These are phyloP conservation scores for Psophia crepitans DNA, from an alignment of 2,113 vertebrate genomes.

Conservation along the genomic window DNA sequence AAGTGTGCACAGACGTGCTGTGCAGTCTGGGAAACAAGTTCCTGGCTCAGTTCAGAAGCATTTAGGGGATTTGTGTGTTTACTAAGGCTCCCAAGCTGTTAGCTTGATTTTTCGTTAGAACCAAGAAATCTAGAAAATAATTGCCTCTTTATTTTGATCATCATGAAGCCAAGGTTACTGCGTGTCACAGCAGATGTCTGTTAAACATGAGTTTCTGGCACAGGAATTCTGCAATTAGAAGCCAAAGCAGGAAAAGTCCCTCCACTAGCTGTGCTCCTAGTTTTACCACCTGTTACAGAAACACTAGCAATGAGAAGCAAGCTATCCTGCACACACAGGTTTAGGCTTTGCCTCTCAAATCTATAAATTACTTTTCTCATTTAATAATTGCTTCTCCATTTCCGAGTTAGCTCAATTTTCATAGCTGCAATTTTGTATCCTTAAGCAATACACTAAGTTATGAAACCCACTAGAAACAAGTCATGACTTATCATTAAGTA, in stretches of 20 bases:
- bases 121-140: neutral
- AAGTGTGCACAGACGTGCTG: neutral
- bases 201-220: neutral
- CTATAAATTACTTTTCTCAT: neutral
- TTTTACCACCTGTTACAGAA: neutral
- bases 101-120: neutral
- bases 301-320: neutral
- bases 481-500: neutral
- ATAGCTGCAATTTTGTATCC: neutral
- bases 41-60: neutral
- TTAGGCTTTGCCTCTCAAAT: neutral
- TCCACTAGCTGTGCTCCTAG: neutral
- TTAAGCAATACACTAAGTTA: neutral
- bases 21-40: neutral
- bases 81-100: neutral
- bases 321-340: neutral
- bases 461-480: neutral
- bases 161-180: neutral
- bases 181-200: neutral
- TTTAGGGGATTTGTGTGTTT: neutral
- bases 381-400: neutral
- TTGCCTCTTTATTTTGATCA: neutral
- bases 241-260: neutral
- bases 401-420: neutral
- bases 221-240: neutral